Conservation (phyloP, 2,113 vertebrate genomes). For the Chamaetylas fuelleborni region DNA sequence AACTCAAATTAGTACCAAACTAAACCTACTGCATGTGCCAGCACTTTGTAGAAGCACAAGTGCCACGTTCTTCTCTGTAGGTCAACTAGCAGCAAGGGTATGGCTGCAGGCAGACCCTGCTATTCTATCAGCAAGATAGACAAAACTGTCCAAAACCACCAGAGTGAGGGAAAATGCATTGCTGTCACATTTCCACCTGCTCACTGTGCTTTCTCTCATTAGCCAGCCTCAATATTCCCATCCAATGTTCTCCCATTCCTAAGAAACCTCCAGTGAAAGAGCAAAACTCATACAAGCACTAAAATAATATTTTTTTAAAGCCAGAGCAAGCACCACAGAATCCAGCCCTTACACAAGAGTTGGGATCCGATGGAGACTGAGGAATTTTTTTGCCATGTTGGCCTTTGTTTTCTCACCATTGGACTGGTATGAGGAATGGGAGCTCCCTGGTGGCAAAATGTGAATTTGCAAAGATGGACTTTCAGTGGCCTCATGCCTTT, state of each 20-base stretch:
- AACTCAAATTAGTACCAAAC: neutral
- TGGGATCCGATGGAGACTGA: neutral
- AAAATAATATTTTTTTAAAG: neutral
- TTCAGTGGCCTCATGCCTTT: neutral
- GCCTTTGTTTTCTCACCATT: neutral
- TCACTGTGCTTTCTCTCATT: neutral
- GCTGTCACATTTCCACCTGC: neutral
- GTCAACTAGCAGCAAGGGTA: neutral
- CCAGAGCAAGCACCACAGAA: neutral
- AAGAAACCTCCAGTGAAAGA: neutral
- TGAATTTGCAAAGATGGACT: neutral
- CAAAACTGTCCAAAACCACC: neutral
- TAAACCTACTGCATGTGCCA: neutral
- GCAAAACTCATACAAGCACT: neutral
- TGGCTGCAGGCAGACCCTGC: neutral
- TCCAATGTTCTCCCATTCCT: neutral
- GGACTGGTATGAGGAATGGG: neutral
- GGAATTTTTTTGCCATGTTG: neutral
- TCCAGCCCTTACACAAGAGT: neutral
- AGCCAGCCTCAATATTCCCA: neutral
- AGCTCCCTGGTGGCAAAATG: slow-evolving; percentile 37
- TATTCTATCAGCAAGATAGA: neutral
- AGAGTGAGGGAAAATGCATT: neutral
- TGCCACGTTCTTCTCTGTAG: neutral
- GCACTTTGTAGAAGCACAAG: neutral